phyloP scores from a whole-genome alignment of 2,888 invertebrate species.

The Tipula lateralis region DNA sequence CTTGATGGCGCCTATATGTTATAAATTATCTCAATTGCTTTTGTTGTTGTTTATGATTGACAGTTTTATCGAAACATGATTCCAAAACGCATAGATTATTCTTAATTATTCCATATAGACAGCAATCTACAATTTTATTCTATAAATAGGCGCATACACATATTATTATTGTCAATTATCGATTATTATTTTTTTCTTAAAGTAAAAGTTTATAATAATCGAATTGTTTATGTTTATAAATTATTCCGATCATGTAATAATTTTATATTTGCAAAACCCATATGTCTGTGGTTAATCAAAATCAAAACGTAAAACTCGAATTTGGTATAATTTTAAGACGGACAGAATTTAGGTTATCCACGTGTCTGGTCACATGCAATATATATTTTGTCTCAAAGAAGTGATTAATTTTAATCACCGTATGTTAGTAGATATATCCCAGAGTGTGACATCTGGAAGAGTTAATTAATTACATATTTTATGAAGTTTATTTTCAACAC shows the following conservation, averaged over 20 bases:
- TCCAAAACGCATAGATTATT: background rate
- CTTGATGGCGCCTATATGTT: background rate
- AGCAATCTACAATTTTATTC: background rate
- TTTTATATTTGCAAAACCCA: background rate
- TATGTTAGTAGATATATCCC: background rate
- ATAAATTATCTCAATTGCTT: background rate
- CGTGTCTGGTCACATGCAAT: background rate
- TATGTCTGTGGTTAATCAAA: background rate
- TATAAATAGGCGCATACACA: background rate
- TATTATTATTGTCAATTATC: background rate
- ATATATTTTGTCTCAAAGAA: background rate
- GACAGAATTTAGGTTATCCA: background rate
- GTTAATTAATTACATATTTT: background rate
- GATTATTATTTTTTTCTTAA: background rate
- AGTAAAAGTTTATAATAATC: background rate
- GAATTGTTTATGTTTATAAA: background rate
- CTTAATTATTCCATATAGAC: background rate
- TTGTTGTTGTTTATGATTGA: slow-evolving; percentile 20
- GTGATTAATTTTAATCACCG: background rate
- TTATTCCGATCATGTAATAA: background rate
- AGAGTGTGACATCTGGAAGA: background rate
- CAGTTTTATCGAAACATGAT: background rate
- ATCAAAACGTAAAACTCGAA: too few species aligned
- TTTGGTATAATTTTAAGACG: background rate
- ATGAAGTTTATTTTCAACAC: background rate